phyloP scores from a whole-genome alignment of 2,113 vertebrate genomes.

The Mormyrus lacerda region DNA sequence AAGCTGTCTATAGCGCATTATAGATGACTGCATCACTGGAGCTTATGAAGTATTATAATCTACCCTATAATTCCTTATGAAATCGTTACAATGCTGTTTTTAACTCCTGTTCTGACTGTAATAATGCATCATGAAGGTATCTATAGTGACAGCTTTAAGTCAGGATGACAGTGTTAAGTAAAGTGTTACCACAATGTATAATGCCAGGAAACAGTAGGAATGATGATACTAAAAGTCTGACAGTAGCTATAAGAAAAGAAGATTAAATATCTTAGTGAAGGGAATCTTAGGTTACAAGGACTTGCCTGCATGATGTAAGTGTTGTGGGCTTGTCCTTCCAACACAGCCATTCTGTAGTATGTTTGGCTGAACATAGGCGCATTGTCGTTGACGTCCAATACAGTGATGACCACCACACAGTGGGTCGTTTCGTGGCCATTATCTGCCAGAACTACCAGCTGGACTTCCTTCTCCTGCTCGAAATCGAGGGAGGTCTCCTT shows the following conservation, averaged over 20 bases:
- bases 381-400: slow-evolving; percentile 82
- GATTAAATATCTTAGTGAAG: neutral
- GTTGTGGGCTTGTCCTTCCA: slow-evolving; percentile 69
- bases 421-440: slow-evolving; percentile 54
- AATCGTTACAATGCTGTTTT: neutral
- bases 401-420: slow-evolving; percentile 62
- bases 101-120: neutral
- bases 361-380: slow-evolving; percentile 66
- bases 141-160: neutral
- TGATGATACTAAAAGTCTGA: neutral
- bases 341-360: slow-evolving; percentile 65
- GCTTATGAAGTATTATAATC: neutral
- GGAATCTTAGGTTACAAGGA: neutral
- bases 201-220: neutral
- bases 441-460: slow-evolving; percentile 71
- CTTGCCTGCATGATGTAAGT: slow-evolving; percentile 74
- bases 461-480: slow-evolving; percentile 61
- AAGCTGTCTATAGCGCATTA: neutral
- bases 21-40: neutral
- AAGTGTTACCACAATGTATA: neutral
- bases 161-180: neutral
- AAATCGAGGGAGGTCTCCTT: slow-evolving; percentile 72
- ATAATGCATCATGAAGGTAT: neutral
- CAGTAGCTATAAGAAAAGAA: neutral
- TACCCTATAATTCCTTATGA: neutral